Evolutionary conservation across 2,113 vertebrate genomes (phyloP).

Genomic region (Ailuropoda melanoleuca): DNA sequence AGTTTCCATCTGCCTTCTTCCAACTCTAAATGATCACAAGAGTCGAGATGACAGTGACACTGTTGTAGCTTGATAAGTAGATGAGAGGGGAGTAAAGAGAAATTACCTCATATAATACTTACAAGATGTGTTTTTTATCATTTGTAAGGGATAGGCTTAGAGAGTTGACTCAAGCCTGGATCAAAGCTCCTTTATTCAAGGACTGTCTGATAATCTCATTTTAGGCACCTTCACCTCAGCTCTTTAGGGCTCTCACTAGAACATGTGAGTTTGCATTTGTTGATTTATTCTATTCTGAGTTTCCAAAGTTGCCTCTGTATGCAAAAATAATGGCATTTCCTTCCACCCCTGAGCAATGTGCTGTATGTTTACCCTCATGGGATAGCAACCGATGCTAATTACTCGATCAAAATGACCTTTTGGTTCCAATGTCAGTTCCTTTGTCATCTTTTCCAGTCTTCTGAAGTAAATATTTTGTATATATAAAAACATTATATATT

Average conservation of each 20-base stretch:
- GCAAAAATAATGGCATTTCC: conserved; percentile 28
- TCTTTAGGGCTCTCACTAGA: neutral
- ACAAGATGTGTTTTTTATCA: neutral
- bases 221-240: neutral
- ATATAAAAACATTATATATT: too few relatives aligned
- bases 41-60: neutral
- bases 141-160: neutral
- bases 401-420: neutral
- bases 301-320: conserved; percentile 6
- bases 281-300: neutral
- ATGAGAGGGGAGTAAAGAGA: neutral
- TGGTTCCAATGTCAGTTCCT: neutral
- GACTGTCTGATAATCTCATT: neutral
- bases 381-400: neutral
- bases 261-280: neutral
- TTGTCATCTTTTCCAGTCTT: neutral
- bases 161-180: neutral
- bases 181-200: neutral
- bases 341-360: neutral
- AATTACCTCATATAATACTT: neutral
- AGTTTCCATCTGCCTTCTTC: neutral
- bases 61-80: neutral
- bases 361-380: neutral
- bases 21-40: neutral
- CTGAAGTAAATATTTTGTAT: neutral